Conservation (phyloP, 2,888 invertebrate genomes). For the Pinctada fucata region DNA sequence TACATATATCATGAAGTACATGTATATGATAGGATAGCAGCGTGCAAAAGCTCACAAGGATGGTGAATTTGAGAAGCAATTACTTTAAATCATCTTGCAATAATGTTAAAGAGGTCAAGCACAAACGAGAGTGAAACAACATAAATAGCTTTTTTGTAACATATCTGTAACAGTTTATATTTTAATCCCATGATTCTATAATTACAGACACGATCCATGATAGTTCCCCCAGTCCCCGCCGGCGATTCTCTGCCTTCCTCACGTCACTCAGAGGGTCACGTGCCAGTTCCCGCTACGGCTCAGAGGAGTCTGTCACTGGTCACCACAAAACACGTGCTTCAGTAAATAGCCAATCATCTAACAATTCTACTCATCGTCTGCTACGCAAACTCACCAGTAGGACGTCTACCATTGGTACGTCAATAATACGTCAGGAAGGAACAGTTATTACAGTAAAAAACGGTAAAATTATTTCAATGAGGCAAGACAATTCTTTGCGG, state of each 20-base stretch:
- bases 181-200: background rate
- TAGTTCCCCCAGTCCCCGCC: constrained; percentile 34
- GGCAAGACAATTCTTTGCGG: constrained; percentile 46
- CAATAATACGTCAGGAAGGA: constrained; percentile 65
- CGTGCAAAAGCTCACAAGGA: no score
- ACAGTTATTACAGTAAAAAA: constrained; percentile 68
- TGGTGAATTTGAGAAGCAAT: no score
- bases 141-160: no score
- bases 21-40: no score
- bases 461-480: constrained; percentile 68
- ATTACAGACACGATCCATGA: constrained; percentile 46
- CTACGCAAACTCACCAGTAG: constrained; percentile 53
- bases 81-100: no score
- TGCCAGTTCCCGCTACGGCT: constrained; percentile 21
- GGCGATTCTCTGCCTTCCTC: constrained; percentile 34
- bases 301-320: constrained; percentile 29
- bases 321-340: background rate
- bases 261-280: constrained; percentile 31
- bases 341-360: constrained; percentile 18
- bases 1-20: no score
- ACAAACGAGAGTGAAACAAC: no score
- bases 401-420: constrained; percentile 58
- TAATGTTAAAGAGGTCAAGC: no score
- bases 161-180: no score
- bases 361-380: constrained; percentile 44